A percentile compares a stretch with the other conserved stretches of the same genome.
These are phyloP conservation scores for Brenthis daphne DNA, from an alignment of 2,888 invertebrate species.

Conservation along the genomic window DNA sequence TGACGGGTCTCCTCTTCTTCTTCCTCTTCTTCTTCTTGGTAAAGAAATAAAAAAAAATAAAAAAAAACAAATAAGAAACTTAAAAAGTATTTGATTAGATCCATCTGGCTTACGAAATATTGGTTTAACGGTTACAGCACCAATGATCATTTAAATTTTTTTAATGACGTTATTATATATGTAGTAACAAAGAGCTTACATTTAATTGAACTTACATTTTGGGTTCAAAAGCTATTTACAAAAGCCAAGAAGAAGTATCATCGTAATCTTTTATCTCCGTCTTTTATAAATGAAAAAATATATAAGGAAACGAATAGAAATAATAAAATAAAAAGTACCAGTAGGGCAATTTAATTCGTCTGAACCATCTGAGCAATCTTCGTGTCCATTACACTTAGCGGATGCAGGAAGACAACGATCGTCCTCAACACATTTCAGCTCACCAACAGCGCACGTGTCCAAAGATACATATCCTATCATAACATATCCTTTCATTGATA, in stretches of 20 bases:
- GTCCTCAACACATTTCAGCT: constrained; percentile 75
- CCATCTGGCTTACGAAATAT: no score
- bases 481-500: neutral
- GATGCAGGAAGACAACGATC: constrained; percentile 76
- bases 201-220: no score
- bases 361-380: constrained; percentile 74
- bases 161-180: no score
- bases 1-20: no score
- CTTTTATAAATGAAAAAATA: constrained; percentile 14
- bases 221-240: no score
- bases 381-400: constrained; percentile 66
- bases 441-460: constrained; percentile 50
- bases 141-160: no score
- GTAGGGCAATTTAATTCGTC: constrained; percentile 58
- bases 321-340: constrained; percentile 34
- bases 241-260: no score
- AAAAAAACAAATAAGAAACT: constrained; percentile 7
- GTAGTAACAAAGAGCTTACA: no score
- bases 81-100: neutral
- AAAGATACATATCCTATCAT: constrained; percentile 46
- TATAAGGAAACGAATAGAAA: constrained; percentile 1
- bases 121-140: no score
- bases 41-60: no score
- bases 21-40: no score
- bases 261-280: neutral